Evolutionary conservation across 2,113 vertebrate species (phyloP), one percentile per base, ranked within the genome.

Genomic region (Formicarius rufipectus): DNA sequence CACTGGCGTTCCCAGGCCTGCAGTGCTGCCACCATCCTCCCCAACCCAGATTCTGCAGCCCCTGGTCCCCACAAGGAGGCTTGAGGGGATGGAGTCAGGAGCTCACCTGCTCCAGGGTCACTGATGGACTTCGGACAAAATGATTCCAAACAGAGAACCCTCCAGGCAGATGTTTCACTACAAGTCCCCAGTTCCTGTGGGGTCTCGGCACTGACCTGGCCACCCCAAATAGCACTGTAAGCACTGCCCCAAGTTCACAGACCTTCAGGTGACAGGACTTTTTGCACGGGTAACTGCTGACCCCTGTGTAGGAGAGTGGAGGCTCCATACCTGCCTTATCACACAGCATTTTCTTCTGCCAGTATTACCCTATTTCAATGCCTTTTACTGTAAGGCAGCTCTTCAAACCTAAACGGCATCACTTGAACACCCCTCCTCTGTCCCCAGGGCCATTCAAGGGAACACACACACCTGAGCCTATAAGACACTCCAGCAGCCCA

Each of bases 1-100:
- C 4, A 2, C 45, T 12, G 17, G 56, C 47, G 1, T 68, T 95
- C 56, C 59, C 89, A 56, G 93, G 74, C 82, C 76, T 8, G 2
- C 7, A 1, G 44, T 31, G 88, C 81, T 37, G 84, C 59, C 4
- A 10, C 72, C 12, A 0, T 45, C 19, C 78, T 87, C 91, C 69
- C 84, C n/a, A n/a, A 12, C 9, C 66, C 55, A 37, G 33, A 21
- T n/a, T 35, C 42, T 6, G 1, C 0, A 0, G 23, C 4, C 55
- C 55, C 73, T 2, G 11, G 52, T n/a, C 18, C 27, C 52, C 4
- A 0, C 19, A 21, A 1, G n/a, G 1, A 0, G 18, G 40, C 24
- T 17, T 21, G 45, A 10, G 68, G 4, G 49, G n/a, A 56, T 24
- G 4, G 9, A 83, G 35, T 5, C 52, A 24, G 88, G 55, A 74